Conservation (phyloP, 2,888 invertebrate species). For the Lasioglossum pauxillum region DNA sequence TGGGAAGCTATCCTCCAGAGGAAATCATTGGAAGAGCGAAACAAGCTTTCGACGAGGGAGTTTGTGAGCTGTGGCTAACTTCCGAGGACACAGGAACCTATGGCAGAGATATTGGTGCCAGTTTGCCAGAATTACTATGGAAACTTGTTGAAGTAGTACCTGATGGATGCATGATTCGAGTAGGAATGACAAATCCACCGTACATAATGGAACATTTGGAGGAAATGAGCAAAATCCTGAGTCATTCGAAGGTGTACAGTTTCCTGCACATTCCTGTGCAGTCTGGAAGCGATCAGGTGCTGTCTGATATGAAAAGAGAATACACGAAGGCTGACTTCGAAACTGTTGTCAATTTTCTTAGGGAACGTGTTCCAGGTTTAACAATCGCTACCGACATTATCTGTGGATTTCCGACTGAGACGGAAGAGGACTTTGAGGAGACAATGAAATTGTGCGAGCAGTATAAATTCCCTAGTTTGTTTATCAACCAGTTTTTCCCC, state of each 20-base stretch:
- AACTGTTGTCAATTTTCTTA: constrained; percentile 93
- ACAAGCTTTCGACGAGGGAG: constrained; percentile 96
- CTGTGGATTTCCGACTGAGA: constrained; percentile 99
- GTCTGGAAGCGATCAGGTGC: constrained; percentile 97
- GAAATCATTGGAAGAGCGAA: constrained; percentile 95
- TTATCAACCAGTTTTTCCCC: constrained; percentile 99
- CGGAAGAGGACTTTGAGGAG: constrained; percentile 94
- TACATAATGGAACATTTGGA: constrained; percentile 98
- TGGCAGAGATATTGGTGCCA: constrained; percentile 96
- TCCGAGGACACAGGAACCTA: constrained; percentile 99
- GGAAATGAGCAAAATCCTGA: constrained; percentile 94
- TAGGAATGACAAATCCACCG: constrained; percentile 99
- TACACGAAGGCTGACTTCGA: constrained; percentile 96
- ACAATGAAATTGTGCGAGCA: constrained; percentile 93
- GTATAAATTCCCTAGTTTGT: constrained; percentile 96
- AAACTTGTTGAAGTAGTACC: constrained; percentile 92
- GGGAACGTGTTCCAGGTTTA: constrained; percentile 92
- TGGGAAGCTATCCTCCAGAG: constrained; percentile 96
- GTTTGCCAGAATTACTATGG: constrained; percentile 94
- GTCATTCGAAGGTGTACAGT: constrained; percentile 95
- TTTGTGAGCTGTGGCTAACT: constrained; percentile 98
- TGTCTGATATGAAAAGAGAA: constrained; percentile 98
- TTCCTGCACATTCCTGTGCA: constrained; percentile 99
- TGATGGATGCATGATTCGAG: constrained; percentile 91
- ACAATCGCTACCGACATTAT: constrained; percentile 99